phyloP scores from a whole-genome alignment of 2,888 invertebrate genomes.

The Drosophila demipolita region DNA sequence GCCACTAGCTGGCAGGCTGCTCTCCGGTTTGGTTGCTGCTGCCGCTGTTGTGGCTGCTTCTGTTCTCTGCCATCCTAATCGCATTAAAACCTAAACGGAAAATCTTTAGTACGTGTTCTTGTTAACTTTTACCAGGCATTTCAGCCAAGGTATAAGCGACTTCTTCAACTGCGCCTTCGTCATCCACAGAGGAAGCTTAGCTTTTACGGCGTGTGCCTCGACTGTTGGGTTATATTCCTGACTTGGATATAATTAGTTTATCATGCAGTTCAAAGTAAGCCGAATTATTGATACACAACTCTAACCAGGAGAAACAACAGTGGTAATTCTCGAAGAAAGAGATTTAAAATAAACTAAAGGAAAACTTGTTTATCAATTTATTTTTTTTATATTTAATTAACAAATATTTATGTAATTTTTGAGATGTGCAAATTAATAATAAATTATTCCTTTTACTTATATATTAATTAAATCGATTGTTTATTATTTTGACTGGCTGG shows the following conservation, averaged over 20 bases:
- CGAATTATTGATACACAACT: slow-evolving; percentile 1
- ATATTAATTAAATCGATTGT: neutral
- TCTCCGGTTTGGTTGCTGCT: slow-evolving; percentile 7
- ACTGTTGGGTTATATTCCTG: slow-evolving; percentile 18
- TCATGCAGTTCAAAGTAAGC: neutral
- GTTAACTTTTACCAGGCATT: slow-evolving; percentile 65
- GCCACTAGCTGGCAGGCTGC: slow-evolving; percentile 11
- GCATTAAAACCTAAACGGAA: slow-evolving; percentile 77
- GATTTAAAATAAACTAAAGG: neutral
- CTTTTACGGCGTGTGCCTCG: slow-evolving; percentile 7
- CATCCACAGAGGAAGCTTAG: slow-evolving; percentile 2
- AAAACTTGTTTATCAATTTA: neutral
- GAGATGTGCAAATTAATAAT: neutral
- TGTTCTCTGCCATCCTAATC: slow-evolving; percentile 66
- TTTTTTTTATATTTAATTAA: neutral
- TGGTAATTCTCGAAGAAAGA: neutral
- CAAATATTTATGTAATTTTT: neutral
- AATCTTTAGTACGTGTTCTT: slow-evolving; percentile 77
- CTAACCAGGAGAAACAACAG: neutral
- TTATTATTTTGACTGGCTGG: neutral
- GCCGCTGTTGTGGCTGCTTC: slow-evolving; percentile 3
- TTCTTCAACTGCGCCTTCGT: slow-evolving; percentile 22
- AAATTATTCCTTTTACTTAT: neutral
- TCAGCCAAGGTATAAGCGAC: slow-evolving; percentile 17
- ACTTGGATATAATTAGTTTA: slow-evolving; percentile 29